A percentile compares a stretch with the other conserved stretches of the same genome.
Conservation (phyloP, 2,797 vertebrate genomes). For the Macropus fuliginosus region DNA sequence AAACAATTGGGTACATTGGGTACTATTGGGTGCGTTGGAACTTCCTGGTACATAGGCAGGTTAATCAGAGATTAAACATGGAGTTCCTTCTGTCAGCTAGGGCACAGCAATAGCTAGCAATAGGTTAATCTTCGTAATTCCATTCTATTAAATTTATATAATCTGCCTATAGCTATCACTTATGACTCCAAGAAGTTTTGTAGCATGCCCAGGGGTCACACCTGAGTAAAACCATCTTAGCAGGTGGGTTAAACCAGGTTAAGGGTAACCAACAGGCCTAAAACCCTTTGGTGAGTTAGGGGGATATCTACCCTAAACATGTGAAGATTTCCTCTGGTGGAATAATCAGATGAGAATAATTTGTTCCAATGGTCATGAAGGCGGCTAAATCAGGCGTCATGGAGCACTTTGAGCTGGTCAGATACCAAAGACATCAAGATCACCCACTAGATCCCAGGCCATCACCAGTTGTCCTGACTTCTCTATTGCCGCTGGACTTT, state of each 20-base stretch:
- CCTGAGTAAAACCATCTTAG: background rate
- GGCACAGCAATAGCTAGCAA: background rate
- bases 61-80: background rate
- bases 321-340: background rate
- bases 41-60: background rate
- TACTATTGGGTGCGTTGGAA: background rate
- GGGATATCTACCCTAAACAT: background rate
- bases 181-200: background rate
- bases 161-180: background rate
- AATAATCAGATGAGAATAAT: background rate
- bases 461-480: background rate
- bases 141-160: background rate
- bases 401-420: background rate
- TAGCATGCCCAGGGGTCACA: background rate
- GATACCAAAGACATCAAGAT: background rate
- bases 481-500: background rate
- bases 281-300: background rate
- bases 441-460: background rate
- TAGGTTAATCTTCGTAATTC: background rate
- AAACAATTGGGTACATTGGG: background rate
- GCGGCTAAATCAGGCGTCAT: accelerated
- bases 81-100: background rate
- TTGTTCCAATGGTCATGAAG: background rate
- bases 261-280: background rate
- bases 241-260: background rate